Conservation (phyloP, 2,113 vertebrate genomes). For the Falcunculus frontatus region DNA sequence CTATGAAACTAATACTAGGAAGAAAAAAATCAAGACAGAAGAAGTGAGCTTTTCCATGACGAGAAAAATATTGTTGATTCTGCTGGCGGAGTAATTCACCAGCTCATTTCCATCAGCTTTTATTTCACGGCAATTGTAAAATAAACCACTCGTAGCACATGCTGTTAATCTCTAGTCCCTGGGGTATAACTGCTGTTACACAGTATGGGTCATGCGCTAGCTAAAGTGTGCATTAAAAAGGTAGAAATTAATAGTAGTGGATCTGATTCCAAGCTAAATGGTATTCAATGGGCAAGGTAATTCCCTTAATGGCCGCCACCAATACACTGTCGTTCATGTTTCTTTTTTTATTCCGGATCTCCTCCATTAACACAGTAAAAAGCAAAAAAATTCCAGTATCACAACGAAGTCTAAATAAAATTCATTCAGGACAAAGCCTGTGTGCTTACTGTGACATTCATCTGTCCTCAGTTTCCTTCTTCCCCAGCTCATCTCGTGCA, state of each 20-base stretch:
- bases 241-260: slow-evolving; percentile 68
- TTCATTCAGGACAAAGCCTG: neutral
- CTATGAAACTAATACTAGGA: neutral
- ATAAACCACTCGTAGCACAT: slow-evolving; percentile 70
- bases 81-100: slow-evolving; percentile 69
- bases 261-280: slow-evolving; percentile 35
- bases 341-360: neutral
- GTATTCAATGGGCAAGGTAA: slow-evolving; percentile 51
- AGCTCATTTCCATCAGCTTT: slow-evolving; percentile 73
- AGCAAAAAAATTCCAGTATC: neutral
- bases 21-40: neutral
- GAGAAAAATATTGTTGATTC: slow-evolving; percentile 72
- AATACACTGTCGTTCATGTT: neutral
- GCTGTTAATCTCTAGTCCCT: slow-evolving; percentile 72
- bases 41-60: neutral
- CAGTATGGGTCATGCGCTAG: slow-evolving; percentile 68
- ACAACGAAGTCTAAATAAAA: neutral
- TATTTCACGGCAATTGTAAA: slow-evolving; percentile 76
- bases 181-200: slow-evolving; percentile 65
- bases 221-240: slow-evolving; percentile 70
- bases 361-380: neutral
- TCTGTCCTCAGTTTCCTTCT: neutral
- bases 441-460: neutral
- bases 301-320: neutral
- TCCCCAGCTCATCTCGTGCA: neutral